A percentile compares a stretch with the other conserved stretches of the same genome.
phyloP scores from a whole-genome alignment of 2,113 vertebrate genomes.

The Hoplias malabaricus region DNA sequence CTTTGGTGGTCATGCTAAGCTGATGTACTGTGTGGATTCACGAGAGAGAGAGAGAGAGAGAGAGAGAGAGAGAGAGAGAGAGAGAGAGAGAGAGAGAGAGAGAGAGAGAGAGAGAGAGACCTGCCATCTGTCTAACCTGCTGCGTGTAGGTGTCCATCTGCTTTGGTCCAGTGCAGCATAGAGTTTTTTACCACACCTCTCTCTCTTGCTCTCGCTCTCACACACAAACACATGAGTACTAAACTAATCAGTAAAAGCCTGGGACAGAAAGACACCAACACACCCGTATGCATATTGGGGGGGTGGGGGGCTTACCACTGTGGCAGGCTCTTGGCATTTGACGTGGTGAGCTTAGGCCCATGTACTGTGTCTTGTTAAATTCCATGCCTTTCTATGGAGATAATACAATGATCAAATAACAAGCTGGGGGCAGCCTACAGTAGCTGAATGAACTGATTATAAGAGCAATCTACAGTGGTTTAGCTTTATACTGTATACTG shows the following conservation, averaged over 20 bases:
- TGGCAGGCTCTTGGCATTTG: no score
- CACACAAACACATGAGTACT: conserved; percentile 18
- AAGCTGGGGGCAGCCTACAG: no score
- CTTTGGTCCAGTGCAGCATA: conserved; percentile 23
- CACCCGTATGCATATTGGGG: no score
- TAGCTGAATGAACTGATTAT: no score
- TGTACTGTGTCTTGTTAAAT: no score
- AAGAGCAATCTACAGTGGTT: no score
- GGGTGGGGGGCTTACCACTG: no score
- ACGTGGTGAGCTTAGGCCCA: no score
- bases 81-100: conserved; percentile 33
- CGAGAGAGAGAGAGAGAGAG: not conserved
- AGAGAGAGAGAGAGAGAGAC: not conserved
- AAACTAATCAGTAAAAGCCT: not conserved
- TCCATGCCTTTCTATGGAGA: no score
- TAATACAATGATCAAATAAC: no score
- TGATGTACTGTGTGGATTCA: not conserved
- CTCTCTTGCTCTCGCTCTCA: not conserved
- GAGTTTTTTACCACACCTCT: not conserved
- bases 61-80: conserved; percentile 35
- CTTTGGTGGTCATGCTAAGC: not conserved
- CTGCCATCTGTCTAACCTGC: conserved; percentile 50
- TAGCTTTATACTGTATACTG: no score
- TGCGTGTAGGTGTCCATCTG: conserved; percentile 47
- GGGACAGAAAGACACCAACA: not conserved